Conservation (phyloP, 2,113 vertebrate species). For the Odontesthes bonariensis region DNA sequence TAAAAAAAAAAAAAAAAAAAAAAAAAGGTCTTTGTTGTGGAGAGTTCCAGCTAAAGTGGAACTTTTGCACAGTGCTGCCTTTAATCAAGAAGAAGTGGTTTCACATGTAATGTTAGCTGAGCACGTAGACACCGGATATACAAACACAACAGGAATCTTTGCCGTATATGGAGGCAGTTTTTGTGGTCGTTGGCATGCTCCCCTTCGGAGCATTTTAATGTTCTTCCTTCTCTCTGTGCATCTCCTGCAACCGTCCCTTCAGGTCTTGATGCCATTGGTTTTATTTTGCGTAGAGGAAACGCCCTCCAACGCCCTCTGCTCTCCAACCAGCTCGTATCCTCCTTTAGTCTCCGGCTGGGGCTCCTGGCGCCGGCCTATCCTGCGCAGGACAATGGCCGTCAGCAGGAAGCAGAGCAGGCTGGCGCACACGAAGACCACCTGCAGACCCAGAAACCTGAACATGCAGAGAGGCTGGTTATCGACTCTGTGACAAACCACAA, state of each 20-base stretch:
- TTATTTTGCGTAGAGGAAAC: slow-evolving; percentile 1
- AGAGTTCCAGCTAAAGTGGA: too few species aligned
- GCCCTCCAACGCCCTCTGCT: neutral
- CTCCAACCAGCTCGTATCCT: slow-evolving; percentile 42
- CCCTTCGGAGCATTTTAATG: neutral
- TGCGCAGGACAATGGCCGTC: slow-evolving; percentile 35
- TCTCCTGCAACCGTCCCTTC: slow-evolving; percentile 16
- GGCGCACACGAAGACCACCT: slow-evolving; percentile 62
- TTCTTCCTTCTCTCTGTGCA: neutral
- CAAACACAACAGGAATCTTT: too few species aligned
- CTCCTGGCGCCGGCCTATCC: neutral
- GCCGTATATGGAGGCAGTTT: too few species aligned
- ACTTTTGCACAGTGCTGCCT: too few species aligned
- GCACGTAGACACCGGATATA: too few species aligned
- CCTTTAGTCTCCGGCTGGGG: fast-evolving
- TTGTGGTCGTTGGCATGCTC: too few species aligned
- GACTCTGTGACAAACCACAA: fast-evolving
- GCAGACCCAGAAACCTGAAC: slow-evolving; percentile 70
- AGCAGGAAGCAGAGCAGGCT: slow-evolving; percentile 69
- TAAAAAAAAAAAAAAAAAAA: too few species aligned
- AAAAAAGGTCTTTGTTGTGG: too few species aligned
- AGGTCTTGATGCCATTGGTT: slow-evolving; percentile 3
- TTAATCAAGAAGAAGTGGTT: too few species aligned
- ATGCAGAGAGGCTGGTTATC: neutral
- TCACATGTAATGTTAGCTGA: too few species aligned